phyloP scores from a whole-genome alignment of 2,888 invertebrate species.

The Carcina quercana region DNA sequence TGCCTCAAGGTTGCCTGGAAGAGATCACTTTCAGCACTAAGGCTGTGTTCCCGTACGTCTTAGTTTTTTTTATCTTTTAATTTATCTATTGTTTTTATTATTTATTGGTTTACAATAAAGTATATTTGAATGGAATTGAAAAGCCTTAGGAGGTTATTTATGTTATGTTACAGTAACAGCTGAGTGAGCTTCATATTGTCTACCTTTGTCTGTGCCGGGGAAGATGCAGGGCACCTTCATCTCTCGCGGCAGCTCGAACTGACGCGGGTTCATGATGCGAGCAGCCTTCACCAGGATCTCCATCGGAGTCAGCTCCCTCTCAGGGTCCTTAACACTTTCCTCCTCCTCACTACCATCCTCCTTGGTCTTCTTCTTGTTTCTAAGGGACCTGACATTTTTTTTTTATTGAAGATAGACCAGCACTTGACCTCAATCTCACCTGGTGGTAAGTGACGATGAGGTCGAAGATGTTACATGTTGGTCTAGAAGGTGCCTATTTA shows the following conservation, averaged over 20 bases:
- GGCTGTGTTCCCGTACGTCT: too few species aligned
- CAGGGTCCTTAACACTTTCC: conserved; percentile 23
- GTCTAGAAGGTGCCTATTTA: too few species aligned
- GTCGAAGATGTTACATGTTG: too few species aligned
- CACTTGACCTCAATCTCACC: not conserved
- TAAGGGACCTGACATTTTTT: conserved; percentile 29
- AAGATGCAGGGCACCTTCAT: conserved; percentile 84
- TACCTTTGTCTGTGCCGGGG: conserved; percentile 87
- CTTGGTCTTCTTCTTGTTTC: conserved; percentile 45
- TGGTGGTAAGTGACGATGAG: not conserved
- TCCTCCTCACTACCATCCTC: conserved; percentile 20
- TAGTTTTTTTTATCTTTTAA: too few species aligned
- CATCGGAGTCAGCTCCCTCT: conserved; percentile 75
- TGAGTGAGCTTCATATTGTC: too few species aligned
- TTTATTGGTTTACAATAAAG: too few species aligned
- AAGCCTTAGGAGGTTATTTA: too few species aligned
- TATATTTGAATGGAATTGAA: too few species aligned
- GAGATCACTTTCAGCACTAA: too few species aligned
- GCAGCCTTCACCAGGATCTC: conserved; percentile 88
- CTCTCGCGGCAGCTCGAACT: conserved; percentile 91
- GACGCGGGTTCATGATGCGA: conserved; percentile 88
- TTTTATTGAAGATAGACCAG: not conserved
- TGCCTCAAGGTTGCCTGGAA: too few species aligned
- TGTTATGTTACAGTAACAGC: too few species aligned
- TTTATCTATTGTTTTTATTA: too few species aligned